phyloP scores from a whole-genome alignment of 92 coral and sea anemone genomes.

The Bergia sp. region DNA sequence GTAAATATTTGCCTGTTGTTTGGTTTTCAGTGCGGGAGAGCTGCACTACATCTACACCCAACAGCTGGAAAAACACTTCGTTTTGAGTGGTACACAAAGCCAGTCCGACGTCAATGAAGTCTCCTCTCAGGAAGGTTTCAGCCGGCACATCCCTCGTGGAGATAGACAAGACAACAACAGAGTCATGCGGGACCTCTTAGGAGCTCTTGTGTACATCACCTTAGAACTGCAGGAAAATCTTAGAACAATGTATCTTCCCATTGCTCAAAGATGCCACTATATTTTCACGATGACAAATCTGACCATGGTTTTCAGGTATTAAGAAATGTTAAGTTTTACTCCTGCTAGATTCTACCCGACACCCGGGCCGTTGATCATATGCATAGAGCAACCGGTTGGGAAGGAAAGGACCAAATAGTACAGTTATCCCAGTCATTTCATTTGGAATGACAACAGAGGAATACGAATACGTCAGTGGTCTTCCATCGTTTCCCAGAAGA shows the following conservation, averaged over 20 bases:
- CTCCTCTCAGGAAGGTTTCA: slow-evolving; percentile 78
- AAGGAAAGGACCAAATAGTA: too few relatives aligned
- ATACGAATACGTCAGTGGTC: too few relatives aligned
- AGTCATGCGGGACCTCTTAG: slow-evolving; percentile 78
- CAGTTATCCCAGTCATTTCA: too few relatives aligned
- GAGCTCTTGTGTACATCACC: slow-evolving; percentile 76
- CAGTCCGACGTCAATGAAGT: slow-evolving; percentile 72
- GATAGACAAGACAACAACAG: slow-evolving; percentile 62
- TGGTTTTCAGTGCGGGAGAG: slow-evolving; percentile 66
- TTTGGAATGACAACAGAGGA: too few relatives aligned
- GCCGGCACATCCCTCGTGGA: slow-evolving; percentile 65
- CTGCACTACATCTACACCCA: slow-evolving; percentile 92
- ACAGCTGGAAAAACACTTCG: slow-evolving; percentile 92
- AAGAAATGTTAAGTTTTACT: too few relatives aligned
- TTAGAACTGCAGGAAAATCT: slow-evolving; percentile 90
- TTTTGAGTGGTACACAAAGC: slow-evolving; percentile 65
- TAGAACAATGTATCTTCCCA: slow-evolving; percentile 92
- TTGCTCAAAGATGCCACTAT: slow-evolving; percentile 97
- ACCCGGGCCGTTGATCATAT: too few relatives aligned
- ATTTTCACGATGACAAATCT: slow-evolving; percentile 98
- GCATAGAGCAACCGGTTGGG: too few relatives aligned
- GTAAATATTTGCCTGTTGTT: not conserved
- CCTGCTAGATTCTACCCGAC: too few relatives aligned
- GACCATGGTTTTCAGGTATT: slow-evolving; percentile 99
- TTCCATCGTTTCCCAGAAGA: too few relatives aligned